Evolutionary conservation across 2,888 invertebrate genomes (phyloP).

Genomic region (Pheosia tremula): DNA sequence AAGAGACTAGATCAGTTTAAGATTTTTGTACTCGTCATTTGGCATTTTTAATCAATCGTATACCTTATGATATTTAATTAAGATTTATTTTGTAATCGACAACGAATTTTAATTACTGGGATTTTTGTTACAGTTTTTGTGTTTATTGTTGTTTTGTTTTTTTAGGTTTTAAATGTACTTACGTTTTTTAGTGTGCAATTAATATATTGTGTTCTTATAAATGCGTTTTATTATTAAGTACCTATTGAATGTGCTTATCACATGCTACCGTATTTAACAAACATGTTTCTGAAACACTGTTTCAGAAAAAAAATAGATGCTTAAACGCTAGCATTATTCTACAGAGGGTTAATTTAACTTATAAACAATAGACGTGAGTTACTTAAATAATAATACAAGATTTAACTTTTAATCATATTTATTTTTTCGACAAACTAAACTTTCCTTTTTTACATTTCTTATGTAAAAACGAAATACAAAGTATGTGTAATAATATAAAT

Average conservation of each 20-base stretch:
- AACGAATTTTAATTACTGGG: conserved; percentile 47
- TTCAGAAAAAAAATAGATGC: too few relatives aligned
- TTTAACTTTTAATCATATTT: background rate
- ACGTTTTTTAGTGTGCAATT: conserved; percentile 48
- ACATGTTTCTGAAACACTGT: too few relatives aligned
- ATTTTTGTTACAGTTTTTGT: conserved; percentile 34
- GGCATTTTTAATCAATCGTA: background rate
- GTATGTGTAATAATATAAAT: background rate
- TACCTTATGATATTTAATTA: background rate
- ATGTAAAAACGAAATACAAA: background rate
- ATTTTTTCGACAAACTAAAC: background rate
- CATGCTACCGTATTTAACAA: too few relatives aligned
- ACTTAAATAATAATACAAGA: background rate
- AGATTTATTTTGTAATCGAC: conserved; percentile 16
- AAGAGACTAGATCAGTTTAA: background rate
- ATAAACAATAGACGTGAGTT: too few relatives aligned
- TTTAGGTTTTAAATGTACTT: conserved; percentile 42
- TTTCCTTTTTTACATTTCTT: background rate
- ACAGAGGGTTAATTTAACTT: too few relatives aligned
- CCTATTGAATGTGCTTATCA: too few relatives aligned
- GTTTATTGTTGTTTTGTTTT: conserved; percentile 38
- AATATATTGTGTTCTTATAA: conserved; percentile 28
- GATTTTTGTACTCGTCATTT: background rate
- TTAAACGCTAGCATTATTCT: too few relatives aligned
- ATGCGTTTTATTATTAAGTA: conserved; percentile 11